Base-by-base conservation (phyloP, 2,888 invertebrate species). In the Patella depressa region DNA sequence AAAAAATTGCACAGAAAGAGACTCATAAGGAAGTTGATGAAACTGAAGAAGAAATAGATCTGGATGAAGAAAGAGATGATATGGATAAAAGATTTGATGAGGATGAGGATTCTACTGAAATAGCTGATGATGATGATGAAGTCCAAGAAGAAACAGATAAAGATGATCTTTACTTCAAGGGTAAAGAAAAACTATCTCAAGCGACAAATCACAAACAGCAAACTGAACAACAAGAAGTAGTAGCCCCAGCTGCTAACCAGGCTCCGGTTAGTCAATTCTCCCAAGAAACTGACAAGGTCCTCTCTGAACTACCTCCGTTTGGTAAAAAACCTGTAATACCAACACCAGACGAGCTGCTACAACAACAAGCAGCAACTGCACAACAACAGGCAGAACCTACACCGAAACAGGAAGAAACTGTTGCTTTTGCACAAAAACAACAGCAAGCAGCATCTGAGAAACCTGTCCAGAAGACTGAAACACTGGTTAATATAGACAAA, bases 11-110 rank as follows among this genome's bases (percentile, higher is more conserved):
- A 11, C 15, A 72, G 34, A 29, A 45, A 71, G 69, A 69, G 9
- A 53, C 3, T 57, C 15, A 65, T n/a, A 59, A 17, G 19, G 77
- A 74, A 15, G 73, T 71, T 3, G 57, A 71, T 17, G 69, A 74
- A 24, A 78, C 71, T 19, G 45, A 29, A 53, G 75, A 72, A 34
- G 75, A 74, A 34, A 75, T n/a, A 65, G 75, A 53, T 24, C 9
- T 73, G 14, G 73, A 76, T 9, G 54, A 53, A 72, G 72, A 53
- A 14, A 45, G n/a, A 17, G n/a, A 15, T 29, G 29, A n/a, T 29
- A 71, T 77, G 77, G 79, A 74, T 59, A 57, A 69, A 53, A 45
- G 54, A n/a, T 24, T 24, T 70, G 17, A 34, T 34, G 34, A 55
- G 0, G 71, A 74, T 19, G 65, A 75, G 34, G 73, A 73, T 53